Evolutionary conservation across 2,888 invertebrate genomes (phyloP).

Genomic region (Isotomurus palustris): DNA sequence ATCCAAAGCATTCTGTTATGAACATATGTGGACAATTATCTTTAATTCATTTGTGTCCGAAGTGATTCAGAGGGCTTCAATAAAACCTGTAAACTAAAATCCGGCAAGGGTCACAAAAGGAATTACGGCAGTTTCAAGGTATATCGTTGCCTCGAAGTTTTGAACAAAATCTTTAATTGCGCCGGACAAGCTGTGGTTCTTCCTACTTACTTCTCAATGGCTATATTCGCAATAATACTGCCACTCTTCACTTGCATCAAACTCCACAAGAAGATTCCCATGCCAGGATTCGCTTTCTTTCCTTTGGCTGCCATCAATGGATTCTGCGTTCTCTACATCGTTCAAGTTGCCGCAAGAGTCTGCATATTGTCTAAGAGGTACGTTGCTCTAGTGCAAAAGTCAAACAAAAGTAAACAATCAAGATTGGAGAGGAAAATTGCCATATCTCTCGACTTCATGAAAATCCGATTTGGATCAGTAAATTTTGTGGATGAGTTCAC

Average conservation of each 20-base stretch:
- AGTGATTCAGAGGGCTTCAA: not conserved
- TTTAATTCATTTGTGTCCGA: not conserved
- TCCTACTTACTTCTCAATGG: not conserved
- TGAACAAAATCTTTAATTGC: not conserved
- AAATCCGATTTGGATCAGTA: conserved; percentile 9
- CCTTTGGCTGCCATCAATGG: not conserved
- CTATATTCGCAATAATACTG: not conserved
- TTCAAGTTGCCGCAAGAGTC: not conserved
- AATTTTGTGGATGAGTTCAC: conserved; percentile 1
- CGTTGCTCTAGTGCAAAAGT: not conserved
- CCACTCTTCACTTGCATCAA: not conserved
- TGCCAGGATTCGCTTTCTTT: conserved; percentile 3
- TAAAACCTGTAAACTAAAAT: too few species aligned
- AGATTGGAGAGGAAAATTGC: not conserved
- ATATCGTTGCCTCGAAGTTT: too few species aligned
- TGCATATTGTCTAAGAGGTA: not conserved
- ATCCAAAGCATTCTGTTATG: too few species aligned
- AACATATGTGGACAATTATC: too few species aligned
- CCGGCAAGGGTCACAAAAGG: too few species aligned
- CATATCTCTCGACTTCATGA: not conserved
- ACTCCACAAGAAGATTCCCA: not conserved
- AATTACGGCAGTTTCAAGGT: too few species aligned
- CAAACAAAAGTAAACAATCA: not conserved
- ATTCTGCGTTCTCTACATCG: not conserved
- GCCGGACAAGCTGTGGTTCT: not conserved